phyloP scores from a whole-genome alignment of 1,140 invertebrate species.

The Acromyrmex echinatior region DNA sequence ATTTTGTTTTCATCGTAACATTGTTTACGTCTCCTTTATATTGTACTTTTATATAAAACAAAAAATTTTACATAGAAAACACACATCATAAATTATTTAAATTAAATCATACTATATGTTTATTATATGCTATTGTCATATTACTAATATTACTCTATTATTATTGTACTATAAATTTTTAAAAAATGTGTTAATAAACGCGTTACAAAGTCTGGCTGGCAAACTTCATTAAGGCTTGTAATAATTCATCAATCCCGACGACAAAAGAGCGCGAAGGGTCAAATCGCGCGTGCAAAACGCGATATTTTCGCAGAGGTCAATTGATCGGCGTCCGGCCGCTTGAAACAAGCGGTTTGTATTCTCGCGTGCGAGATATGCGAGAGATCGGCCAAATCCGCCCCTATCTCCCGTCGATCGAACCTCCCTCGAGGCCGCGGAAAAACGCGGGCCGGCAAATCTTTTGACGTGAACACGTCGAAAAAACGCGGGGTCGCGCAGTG shows the following conservation, averaged over 20 bases:
- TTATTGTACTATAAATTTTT: neutral
- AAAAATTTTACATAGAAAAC: neutral
- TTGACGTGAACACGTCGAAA: slow-evolving; percentile 58
- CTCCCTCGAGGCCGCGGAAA: slow-evolving; percentile 67
- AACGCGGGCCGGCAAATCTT: slow-evolving; percentile 72
- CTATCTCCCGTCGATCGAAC: slow-evolving; percentile 51
- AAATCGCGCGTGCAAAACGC: neutral
- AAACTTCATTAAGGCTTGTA: slow-evolving; percentile 10
- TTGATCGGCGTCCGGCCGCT: slow-evolving; percentile 27
- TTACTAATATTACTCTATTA: neutral
- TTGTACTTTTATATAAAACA: neutral
- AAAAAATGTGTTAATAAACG: neutral
- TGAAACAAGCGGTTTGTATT: slow-evolving; percentile 14
- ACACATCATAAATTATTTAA: no score
- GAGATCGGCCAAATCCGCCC: slow-evolving; percentile 75
- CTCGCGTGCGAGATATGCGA: slow-evolving; percentile 59
- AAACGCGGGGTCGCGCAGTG: slow-evolving; percentile 1
- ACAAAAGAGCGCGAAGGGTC: neutral
- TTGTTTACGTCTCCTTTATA: neutral
- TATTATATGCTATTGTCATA: neutral
- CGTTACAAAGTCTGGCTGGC: neutral
- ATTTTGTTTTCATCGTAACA: neutral
- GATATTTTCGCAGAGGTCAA: slow-evolving; percentile 40
- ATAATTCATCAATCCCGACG: slow-evolving; percentile 18
- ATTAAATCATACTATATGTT: neutral